phyloP scores from a whole-genome alignment of 2,113 vertebrate genomes.

The Protomyctophum bolini region DNA sequence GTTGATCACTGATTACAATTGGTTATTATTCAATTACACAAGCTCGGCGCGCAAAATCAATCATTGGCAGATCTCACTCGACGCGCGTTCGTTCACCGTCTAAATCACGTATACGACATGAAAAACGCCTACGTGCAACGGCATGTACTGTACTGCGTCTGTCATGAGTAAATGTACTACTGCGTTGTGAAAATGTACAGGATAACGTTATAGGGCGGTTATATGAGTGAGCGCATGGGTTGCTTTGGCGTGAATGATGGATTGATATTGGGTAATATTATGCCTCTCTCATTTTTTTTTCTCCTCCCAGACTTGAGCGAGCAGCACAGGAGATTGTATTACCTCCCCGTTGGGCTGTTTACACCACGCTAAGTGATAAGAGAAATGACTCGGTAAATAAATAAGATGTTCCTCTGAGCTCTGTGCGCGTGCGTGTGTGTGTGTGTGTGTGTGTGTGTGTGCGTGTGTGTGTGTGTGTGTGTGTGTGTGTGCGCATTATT shows the following conservation, averaged over 20 bases:
- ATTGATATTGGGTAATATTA: constrained; percentile 13
- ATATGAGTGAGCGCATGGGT: constrained; percentile 13
- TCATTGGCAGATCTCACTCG: constrained; percentile 42
- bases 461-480: constrained; percentile 11
- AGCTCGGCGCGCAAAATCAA: constrained; percentile 74
- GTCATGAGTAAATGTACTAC: constrained; percentile 22
- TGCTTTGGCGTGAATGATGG: constrained; percentile 54
- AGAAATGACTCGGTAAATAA: constrained; percentile 77
- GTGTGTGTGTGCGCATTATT: constrained; percentile 27
- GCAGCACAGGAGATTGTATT: constrained; percentile 68
- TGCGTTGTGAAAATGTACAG: too few relatives aligned
- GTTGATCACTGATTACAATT: constrained; percentile 73
- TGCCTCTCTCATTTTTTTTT: constrained; percentile 12
- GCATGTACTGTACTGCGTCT: neutral
- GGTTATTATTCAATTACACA: constrained; percentile 73
- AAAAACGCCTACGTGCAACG: neutral
- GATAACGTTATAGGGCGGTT: neutral
- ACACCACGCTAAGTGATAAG: constrained; percentile 73
- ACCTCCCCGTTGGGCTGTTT: constrained; percentile 75
- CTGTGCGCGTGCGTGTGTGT: constrained; percentile 9
- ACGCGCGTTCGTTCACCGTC: constrained; percentile 14
- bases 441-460: constrained; percentile 21
- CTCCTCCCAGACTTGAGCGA: constrained; percentile 59
- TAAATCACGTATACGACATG: constrained; percentile 6
- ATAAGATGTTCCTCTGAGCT: constrained; percentile 38